These are phyloP conservation scores for Temnopleurus reevesii DNA, from an alignment of 53 echinoderm and acorn worm genomes.

Conservation along the genomic window DNA sequence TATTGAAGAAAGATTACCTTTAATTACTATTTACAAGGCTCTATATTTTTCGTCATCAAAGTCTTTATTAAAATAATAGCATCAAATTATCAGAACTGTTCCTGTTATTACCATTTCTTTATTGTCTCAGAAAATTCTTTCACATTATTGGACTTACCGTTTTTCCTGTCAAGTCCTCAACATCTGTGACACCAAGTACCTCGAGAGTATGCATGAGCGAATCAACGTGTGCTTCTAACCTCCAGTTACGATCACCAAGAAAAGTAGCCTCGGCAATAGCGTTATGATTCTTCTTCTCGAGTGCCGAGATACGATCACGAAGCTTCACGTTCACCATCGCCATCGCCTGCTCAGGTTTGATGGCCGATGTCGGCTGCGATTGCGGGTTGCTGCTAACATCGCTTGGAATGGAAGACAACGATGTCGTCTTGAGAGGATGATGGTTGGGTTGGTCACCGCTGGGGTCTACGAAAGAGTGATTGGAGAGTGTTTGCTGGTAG, in stretches of 20 bases:
- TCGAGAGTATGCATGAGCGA: conserved; percentile 84
- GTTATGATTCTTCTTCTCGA: conserved; percentile 70
- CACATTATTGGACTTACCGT: no score
- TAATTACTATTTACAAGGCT: no score
- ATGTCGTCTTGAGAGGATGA: neutral
- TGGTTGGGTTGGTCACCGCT: conserved; percentile 6
- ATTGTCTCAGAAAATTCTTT: no score
- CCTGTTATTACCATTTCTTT: no score
- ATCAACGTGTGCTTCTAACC: conserved; percentile 91
- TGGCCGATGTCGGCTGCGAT: neutral
- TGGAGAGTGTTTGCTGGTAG: neutral
- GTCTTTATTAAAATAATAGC: no score
- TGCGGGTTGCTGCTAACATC: neutral
- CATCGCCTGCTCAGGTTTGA: conserved; percentile 59
- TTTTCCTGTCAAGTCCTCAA: conserved; percentile 83
- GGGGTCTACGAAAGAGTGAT: neutral
- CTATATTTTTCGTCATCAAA: no score
- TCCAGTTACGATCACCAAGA: conserved; percentile 87
- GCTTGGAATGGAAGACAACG: conserved; percentile 18
- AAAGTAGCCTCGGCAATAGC: conserved; percentile 73
- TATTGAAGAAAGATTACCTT: no score
- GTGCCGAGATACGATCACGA: conserved; percentile 44
- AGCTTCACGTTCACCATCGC: conserved; percentile 52
- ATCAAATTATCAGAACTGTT: no score
- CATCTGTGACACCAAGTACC: conserved; percentile 75